A percentile compares a stretch with the other conserved stretches of the same genome.
phyloP scores from a whole-genome alignment of 2,113 vertebrate genomes.

The Hippocampus comes region DNA sequence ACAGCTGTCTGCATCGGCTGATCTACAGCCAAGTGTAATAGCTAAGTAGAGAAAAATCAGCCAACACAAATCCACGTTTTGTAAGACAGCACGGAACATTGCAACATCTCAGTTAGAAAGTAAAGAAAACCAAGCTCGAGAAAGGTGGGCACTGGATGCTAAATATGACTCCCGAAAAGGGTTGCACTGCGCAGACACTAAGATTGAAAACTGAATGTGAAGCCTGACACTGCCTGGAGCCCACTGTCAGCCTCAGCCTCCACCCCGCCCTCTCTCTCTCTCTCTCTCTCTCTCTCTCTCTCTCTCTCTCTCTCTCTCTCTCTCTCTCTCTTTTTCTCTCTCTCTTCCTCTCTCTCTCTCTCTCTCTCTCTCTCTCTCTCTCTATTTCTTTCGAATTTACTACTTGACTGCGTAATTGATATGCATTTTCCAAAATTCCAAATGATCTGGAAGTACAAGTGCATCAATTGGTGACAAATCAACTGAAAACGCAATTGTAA shows the following conservation, averaged over 20 bases:
- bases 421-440: background rate
- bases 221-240: conserved; percentile 24
- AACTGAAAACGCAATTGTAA: background rate
- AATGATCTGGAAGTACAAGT: background rate
- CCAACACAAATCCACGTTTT: conserved; percentile 59
- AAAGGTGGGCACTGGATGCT: conserved; percentile 14
- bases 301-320: conserved; percentile 14
- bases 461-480: background rate
- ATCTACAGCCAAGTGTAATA: conserved; percentile 47
- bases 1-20: conserved; percentile 76
- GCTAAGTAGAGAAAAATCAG: conserved; percentile 45
- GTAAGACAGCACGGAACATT: conserved; percentile 66
- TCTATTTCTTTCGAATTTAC: background rate
- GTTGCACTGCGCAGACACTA: conserved; percentile 19
- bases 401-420: conserved; percentile 33
- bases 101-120: conserved; percentile 70
- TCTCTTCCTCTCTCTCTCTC: conserved; percentile 10
- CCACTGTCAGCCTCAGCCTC: conserved; percentile 1
- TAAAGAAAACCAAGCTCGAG: conserved; percentile 7
- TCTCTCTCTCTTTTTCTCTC: background rate
- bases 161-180: conserved; percentile 13
- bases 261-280: conserved; percentile 11
- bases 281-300: background rate
- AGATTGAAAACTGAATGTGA: conserved; percentile 44
- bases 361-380: background rate